Conservation (phyloP, 30 jellyfish, hydroid and myxozoan genomes). For the Calvadosia cruxmelitensis region DNA sequence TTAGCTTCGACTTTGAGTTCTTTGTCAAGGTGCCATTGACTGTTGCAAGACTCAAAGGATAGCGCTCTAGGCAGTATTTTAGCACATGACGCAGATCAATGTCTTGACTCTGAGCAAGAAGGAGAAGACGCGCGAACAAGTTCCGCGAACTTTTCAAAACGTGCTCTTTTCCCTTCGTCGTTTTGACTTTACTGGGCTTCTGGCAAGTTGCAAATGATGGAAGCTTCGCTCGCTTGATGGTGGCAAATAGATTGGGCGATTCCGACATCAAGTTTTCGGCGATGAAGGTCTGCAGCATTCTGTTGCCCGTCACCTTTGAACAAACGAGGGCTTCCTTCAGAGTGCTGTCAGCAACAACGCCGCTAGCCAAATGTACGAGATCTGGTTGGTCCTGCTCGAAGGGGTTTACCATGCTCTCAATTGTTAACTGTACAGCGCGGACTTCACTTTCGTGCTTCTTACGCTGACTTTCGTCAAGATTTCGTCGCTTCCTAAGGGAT, state of each 20-base stretch:
- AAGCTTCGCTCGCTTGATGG: conserved; percentile 2
- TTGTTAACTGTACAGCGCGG: conserved; percentile 1
- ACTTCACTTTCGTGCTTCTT: neutral
- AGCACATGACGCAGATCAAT: no score
- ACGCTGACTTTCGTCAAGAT: conserved; percentile 13
- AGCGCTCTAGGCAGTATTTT: no score
- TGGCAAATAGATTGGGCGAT: conserved; percentile 18
- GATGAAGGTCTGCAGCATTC: conserved; percentile 6
- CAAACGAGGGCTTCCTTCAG: conserved; percentile 10
- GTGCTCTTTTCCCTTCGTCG: conserved; percentile 16
- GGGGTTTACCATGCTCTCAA: conserved; percentile 16
- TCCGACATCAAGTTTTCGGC: conserved; percentile 3
- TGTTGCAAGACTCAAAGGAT: no score
- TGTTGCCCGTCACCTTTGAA: conserved; percentile 19
- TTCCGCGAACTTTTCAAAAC: no score
- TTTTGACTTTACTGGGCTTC: neutral
- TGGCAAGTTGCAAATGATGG: conserved; percentile 1
- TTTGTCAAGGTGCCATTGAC: conserved; percentile 15
- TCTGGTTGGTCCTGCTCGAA: conserved; percentile 6
- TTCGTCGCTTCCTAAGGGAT: conserved; percentile 17
- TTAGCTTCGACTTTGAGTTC: conserved; percentile 8
- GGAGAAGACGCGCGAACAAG: no score
- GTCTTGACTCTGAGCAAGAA: no score
- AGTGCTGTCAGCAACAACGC: conserved; percentile 13
- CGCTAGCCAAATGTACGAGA: conserved; percentile 24